phyloP scores from a whole-genome alignment of 2,113 vertebrate genomes.

The Lophura nycthemera region DNA sequence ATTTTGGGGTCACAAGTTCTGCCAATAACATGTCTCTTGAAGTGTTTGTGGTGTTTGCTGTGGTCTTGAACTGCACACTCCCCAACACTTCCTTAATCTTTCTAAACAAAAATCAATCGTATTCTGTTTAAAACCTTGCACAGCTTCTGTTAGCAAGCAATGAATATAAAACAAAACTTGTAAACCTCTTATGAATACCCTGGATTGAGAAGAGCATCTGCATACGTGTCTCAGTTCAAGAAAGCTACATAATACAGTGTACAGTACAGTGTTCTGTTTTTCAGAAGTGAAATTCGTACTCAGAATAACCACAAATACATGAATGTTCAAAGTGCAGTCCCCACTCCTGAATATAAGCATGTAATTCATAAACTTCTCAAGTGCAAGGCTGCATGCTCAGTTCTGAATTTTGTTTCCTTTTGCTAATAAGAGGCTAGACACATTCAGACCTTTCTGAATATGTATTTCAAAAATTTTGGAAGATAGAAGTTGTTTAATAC shows the following conservation, averaged over 20 bases:
- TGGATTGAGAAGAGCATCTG: neutral
- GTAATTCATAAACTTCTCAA: neutral
- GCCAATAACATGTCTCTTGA: neutral
- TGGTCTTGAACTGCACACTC: neutral
- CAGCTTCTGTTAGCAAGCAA: neutral
- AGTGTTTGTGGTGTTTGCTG: neutral
- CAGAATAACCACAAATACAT: neutral
- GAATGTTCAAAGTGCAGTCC: neutral
- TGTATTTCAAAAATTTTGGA: neutral
- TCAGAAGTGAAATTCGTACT: neutral
- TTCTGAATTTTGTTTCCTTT: neutral
- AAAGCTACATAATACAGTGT: neutral
- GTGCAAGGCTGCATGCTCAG: accelerated
- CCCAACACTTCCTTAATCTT: neutral
- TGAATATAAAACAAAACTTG: neutral
- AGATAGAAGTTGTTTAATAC: neutral
- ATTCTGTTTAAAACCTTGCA: neutral
- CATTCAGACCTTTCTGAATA: neutral
- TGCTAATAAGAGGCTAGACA: neutral
- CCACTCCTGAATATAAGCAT: neutral
- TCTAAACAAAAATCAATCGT: neutral
- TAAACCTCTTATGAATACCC: neutral
- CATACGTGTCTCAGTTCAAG: neutral
- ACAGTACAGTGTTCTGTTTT: neutral
- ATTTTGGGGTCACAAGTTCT: neutral